A percentile compares a stretch with the other conserved stretches of the same genome.
phyloP scores from a whole-genome alignment of 2,797 vertebrate species.

The Rhabdophis nuchalis region DNA sequence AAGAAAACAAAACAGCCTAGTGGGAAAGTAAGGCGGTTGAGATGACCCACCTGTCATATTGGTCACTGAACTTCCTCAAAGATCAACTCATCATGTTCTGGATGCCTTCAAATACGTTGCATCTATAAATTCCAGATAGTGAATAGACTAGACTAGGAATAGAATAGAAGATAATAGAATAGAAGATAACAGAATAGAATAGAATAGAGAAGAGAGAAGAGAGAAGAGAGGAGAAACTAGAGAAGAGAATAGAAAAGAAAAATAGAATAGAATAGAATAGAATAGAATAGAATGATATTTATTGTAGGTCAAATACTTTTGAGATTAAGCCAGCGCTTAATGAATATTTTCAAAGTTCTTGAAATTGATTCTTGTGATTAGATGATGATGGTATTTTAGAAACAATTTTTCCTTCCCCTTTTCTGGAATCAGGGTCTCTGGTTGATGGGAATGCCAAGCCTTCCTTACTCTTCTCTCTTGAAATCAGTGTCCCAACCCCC shows the following conservation, averaged over 20 bases:
- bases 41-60: background rate
- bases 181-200: too few relatives aligned
- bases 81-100: background rate
- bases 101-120: background rate
- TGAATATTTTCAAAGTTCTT: background rate
- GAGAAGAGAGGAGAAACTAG: too few relatives aligned
- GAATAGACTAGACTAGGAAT: background rate
- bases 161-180: too few relatives aligned
- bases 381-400: background rate
- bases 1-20: constrained; percentile 9
- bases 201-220: too few relatives aligned
- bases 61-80: background rate
- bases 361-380: background rate
- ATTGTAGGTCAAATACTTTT: background rate
- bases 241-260: too few relatives aligned
- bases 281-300: background rate
- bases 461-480: background rate
- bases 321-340: background rate
- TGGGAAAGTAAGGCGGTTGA: constrained; percentile 1
- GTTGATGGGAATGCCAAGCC: background rate
- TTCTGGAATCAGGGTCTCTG: background rate
- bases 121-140: background rate
- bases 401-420: background rate
- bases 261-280: too few relatives aligned
- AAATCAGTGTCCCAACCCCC: too few relatives aligned